A percentile compares a stretch with the other conserved stretches of the same genome.
Conservation (phyloP, 2,113 vertebrate species). For the Istiophorus platypterus region DNA sequence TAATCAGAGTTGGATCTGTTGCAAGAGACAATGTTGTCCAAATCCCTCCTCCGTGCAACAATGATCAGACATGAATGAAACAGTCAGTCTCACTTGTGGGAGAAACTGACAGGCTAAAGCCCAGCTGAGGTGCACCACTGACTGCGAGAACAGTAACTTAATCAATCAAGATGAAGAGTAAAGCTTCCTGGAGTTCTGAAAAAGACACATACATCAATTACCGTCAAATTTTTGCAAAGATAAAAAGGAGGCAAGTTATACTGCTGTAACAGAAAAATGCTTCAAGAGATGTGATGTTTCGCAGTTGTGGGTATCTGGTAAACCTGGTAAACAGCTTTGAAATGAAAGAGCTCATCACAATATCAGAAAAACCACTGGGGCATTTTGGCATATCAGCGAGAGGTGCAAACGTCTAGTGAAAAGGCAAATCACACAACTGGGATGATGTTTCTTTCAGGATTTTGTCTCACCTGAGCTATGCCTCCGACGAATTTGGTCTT, state of each 20-base stretch:
- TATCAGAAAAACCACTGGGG: conserved; percentile 48
- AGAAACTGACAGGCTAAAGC: conserved; percentile 32
- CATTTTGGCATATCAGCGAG: conserved; percentile 48
- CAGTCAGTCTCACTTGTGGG: background rate
- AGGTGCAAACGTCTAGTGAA: conserved; percentile 35
- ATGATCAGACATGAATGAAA: conserved; percentile 13
- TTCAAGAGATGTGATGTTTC: conserved; percentile 34
- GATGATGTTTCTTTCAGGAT: conserved; percentile 18
- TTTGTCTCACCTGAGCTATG: conserved; percentile 93
- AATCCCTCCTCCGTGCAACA: background rate
- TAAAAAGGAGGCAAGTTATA: conserved; percentile 43
- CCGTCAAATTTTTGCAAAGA: conserved; percentile 38
- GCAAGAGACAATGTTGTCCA: background rate
- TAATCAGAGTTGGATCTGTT: background rate
- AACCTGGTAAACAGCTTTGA: conserved; percentile 68
- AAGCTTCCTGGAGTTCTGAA: conserved; percentile 32
- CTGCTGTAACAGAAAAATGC: background rate
- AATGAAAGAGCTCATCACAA: conserved; percentile 48
- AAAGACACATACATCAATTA: conserved; percentile 43
- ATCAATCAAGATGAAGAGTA: conserved; percentile 50
- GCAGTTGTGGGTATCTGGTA: conserved; percentile 50
- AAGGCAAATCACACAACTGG: conserved; percentile 48
- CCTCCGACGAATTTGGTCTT: conserved; percentile 99
- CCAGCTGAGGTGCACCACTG: conserved; percentile 10
- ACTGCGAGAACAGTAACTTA: conserved; percentile 21